Base-by-base conservation (phyloP, 1,140 invertebrate genomes). In the Arctopsyche grandis region DNA sequence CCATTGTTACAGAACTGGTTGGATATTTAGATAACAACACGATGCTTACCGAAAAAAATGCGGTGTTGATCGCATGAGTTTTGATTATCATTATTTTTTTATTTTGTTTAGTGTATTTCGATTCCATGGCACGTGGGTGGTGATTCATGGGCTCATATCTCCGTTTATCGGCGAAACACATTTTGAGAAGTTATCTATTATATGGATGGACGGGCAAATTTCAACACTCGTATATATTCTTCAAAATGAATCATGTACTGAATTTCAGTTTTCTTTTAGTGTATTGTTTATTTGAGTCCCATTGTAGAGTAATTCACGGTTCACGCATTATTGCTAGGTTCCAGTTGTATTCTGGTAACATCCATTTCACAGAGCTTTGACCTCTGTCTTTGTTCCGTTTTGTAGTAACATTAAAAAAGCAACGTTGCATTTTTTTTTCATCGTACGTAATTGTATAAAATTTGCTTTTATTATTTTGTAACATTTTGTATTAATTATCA, bases 331-430 rank as follows among this genome's bases (percentile, higher is more conserved):
- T 66, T 66, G 63, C 26, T 24, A 22, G 24, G 21, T 74, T 74
- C 48, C 24, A 74, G 71, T 48, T 12, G 44, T 74, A 56, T 74
- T 74, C 71, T 56, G 48, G 71, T 74, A 74, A 48, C 44, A 46
- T 74, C 71, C 71, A 74, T 74, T 74, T 48, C 44, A 52, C 71
- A 29, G 71, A 74, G 71, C 71, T 74, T 74, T 74, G 71, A 74
- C 71, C 71, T 74, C 71, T 29, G 71, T 21, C 71, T 74, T 74
- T 74, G 71, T 74, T 74, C 44, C 71, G 71, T 71, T 71, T 71
- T 24, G 63, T 66, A 26, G 24, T 24, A 66, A 22, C 63, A 66
- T 66, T 66, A 66, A 66, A 60, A 66, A 66, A 66, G 63, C 63
- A 26, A 66, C 24, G 63, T 66, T 24, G 63, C 21, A 14, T 29